These are phyloP conservation scores for Heliconius charithonia DNA, from an alignment of 2,888 invertebrate genomes.

Conservation along the genomic window DNA sequence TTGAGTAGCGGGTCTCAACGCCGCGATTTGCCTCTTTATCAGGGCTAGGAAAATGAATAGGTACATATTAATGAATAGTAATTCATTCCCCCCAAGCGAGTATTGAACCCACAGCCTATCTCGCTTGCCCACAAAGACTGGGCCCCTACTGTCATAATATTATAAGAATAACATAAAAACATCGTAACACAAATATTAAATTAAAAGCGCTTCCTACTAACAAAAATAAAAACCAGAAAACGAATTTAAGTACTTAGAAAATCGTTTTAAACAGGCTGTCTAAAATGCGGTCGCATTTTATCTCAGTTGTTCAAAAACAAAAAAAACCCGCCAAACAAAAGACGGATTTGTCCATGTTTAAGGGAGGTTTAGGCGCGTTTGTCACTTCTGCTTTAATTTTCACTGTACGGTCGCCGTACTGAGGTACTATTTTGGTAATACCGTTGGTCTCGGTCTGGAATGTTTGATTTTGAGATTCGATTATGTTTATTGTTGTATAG, in stretches of 20 bases:
- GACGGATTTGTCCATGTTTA: slow-evolving; percentile 49
- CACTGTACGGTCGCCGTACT: slow-evolving; percentile 21
- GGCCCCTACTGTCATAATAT: background rate
- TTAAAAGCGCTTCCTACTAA: background rate
- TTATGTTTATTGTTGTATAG: background rate
- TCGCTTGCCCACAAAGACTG: too few relatives aligned
- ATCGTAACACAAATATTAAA: background rate
- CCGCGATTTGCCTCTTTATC: too few relatives aligned
- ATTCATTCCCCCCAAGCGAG: too few relatives aligned
- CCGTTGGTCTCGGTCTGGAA: background rate
- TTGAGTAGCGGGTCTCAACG: too few relatives aligned
- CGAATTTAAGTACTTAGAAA: slow-evolving; percentile 22
- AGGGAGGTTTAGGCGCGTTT: slow-evolving; percentile 35
- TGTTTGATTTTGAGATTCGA: background rate
- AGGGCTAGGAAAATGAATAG: too few relatives aligned
- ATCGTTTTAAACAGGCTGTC: slow-evolving; percentile 25
- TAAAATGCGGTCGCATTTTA: slow-evolving; percentile 46
- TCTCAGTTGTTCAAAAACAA: slow-evolving; percentile 58
- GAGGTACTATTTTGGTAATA: slow-evolving; percentile 18
- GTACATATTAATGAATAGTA: too few relatives aligned
- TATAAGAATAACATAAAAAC: background rate
- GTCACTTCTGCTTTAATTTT: slow-evolving; percentile 40
- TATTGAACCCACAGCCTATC: too few relatives aligned
- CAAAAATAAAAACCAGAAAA: slow-evolving; percentile 6
- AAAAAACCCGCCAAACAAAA: slow-evolving; percentile 53